A percentile compares a stretch with the other conserved stretches of the same genome.
Conservation (phyloP, 2,113 vertebrate species). For the Vulpes vulpes region DNA sequence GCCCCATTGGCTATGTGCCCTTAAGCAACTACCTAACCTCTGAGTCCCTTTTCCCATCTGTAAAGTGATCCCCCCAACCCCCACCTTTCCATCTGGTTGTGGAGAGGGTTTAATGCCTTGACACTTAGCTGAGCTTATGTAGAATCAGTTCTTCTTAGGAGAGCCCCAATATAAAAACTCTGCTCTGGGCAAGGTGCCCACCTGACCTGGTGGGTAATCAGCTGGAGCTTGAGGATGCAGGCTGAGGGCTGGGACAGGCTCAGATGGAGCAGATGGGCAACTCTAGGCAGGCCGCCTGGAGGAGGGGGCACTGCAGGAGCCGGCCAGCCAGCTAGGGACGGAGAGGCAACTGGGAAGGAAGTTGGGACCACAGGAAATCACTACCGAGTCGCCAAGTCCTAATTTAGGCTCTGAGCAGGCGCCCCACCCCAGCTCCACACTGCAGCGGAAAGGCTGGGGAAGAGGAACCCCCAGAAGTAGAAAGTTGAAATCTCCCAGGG, state of each 20-base stretch:
- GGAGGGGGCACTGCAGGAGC: not conserved
- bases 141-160: not conserved
- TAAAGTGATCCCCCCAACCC: not conserved
- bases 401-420: not conserved
- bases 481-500: not conserved
- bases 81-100: not conserved
- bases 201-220: not conserved
- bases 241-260: not conserved
- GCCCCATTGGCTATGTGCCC: not conserved
- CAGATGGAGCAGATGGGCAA: not conserved
- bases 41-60: not conserved
- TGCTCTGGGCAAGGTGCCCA: not conserved
- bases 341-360: conserved; percentile 27
- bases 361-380: conserved; percentile 53
- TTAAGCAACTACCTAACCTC: not conserved
- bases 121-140: not conserved
- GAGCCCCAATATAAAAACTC: not conserved
- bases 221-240: not conserved
- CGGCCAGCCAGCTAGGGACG: not conserved
- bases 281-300: not conserved
- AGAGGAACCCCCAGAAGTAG: conserved; percentile 2
- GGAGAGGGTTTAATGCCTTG: not conserved
- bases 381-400: not conserved
- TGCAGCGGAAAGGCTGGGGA: not conserved
- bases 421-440: not conserved